Base-by-base conservation (phyloP, 2,888 invertebrate species). In the Caenorhabditis afra region DNA sequence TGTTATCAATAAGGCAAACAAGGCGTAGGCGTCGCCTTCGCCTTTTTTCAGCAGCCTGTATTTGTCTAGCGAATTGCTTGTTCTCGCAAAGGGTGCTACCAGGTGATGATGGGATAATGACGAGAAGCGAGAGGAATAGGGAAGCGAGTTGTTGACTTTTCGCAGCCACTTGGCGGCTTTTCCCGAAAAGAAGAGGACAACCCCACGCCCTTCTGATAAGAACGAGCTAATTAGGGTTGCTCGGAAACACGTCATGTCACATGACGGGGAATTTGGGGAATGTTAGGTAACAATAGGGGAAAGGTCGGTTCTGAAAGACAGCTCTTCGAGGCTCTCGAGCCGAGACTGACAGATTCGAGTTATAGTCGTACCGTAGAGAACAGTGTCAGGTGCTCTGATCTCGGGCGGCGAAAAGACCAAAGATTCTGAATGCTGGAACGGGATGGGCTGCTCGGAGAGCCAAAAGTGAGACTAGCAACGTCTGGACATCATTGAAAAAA, bases 1-100 rank as follows among this genome's bases (percentile, higher is more conserved):
- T 64, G 71, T 64, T 71, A 71, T 71, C 71, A 71, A 71, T 71
- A 62, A 71, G 61, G 61, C 59, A 70, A 70, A 70, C 70, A 70
- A 53, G 55, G 70, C 70, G 70, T 70, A 70, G 70, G 70, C 59
- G 70, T 44, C 35, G 53, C 39, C 55, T 12, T 61, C 41, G 10
- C 16, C 52, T 70, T 57, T 66, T 53, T 62, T 52, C 35, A 55
- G 18, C 44, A 62, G 23, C 47, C 58, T 16, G n/a, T 71, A 47
- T 71, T 71, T 71, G 64, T 47, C 45, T 70, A 61, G 70, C 53
- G 61, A 68, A 68, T 52, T 47, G 71, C 71, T 64, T 62, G 62
- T 71, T 71, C 55, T 61, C 53, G 53, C 45, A 55, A 52, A 57
- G 49, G 61, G 23, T 62, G 62, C 47, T 62, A 55, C 53, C 23